phyloP scores from a whole-genome alignment of 2,888 invertebrate genomes.

The Scelioninae gen. 2 region DNA sequence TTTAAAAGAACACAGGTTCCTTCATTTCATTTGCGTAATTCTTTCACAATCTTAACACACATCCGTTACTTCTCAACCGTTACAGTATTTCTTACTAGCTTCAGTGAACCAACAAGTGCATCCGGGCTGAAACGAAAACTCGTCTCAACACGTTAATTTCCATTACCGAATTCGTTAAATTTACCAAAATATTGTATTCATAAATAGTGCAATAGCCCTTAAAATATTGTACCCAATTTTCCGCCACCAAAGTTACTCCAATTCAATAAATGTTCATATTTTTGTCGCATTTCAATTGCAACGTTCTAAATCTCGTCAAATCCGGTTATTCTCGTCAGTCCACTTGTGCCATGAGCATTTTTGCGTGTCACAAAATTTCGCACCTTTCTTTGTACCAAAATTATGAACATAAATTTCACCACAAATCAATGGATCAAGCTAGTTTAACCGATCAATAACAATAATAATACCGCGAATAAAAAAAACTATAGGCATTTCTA shows the following conservation, averaged over 20 bases:
- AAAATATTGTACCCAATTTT: not conserved
- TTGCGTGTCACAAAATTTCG: not conserved
- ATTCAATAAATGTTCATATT: not conserved
- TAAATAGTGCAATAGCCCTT: no score
- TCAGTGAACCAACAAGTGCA: slow-evolving; percentile 15
- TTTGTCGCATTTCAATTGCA: not conserved
- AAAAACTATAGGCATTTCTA: not conserved
- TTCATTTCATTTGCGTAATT: no score
- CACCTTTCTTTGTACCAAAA: not conserved
- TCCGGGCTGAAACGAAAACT: slow-evolving; percentile 2
- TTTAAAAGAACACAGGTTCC: no score
- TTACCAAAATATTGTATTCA: no score
- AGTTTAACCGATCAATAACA: no score
- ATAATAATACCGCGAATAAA: no score
- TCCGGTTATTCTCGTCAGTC: not conserved
- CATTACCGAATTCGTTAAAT: no score
- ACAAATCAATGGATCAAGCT: no score
- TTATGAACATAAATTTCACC: not conserved
- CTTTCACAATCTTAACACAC: slow-evolving; percentile 16
- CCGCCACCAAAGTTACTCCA: not conserved
- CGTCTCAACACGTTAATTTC: not conserved
- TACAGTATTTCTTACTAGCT: slow-evolving; percentile 9
- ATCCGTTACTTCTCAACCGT: slow-evolving; percentile 28
- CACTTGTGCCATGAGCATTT: not conserved
- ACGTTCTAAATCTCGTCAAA: not conserved